phyloP scores from a whole-genome alignment of 2,888 invertebrate genomes.

The Sphaerophoria rueppellii region DNA sequence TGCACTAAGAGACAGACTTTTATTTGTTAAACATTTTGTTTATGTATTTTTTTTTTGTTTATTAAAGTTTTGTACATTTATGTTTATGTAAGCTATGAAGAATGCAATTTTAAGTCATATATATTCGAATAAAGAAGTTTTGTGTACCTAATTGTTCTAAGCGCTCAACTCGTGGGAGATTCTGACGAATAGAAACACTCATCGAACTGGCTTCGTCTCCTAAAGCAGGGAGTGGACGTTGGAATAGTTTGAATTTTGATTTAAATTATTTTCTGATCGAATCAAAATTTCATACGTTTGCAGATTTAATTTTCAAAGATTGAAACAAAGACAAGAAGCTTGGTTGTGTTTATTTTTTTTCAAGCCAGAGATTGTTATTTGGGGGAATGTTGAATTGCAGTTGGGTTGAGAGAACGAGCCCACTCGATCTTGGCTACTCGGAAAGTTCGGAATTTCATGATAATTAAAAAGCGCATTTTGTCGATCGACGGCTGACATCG shows the following conservation, averaged over 20 bases:
- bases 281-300: neutral
- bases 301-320: neutral
- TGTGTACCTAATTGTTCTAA: conserved; percentile 81
- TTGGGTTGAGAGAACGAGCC: no score
- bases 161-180: conserved; percentile 80
- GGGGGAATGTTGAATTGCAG: no score
- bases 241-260: conserved; percentile 12
- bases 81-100: conserved; percentile 65
- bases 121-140: conserved; percentile 57
- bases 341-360: no score
- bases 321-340: no score
- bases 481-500: no score
- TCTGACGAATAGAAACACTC: conserved; percentile 76
- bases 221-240: conserved; percentile 40
- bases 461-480: no score
- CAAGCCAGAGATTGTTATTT: no score
- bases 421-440: no score
- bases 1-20: conserved; percentile 73
- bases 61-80: conserved; percentile 45
- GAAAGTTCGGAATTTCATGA: no score
- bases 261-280: neutral
- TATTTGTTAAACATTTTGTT: conserved; percentile 17
- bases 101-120: conserved; percentile 61
- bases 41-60: conserved; percentile 23
- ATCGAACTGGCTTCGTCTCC: conserved; percentile 57